Percentiles rank a stretch among this genome's conserved stretches.
phyloP scores from a whole-genome alignment of 2,888 invertebrate genomes.

The Yponomeuta sedellus region DNA sequence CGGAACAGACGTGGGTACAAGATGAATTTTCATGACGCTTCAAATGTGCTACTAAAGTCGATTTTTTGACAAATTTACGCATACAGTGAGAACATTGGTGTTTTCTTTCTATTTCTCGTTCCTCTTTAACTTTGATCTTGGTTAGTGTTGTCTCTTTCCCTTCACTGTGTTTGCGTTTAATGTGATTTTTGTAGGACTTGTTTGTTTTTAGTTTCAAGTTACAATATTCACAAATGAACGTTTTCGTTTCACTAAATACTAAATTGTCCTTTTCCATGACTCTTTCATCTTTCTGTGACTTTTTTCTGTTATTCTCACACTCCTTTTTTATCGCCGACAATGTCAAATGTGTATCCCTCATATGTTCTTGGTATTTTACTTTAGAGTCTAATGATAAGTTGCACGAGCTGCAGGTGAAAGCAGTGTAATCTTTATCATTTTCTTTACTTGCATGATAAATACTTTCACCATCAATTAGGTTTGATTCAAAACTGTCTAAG shows the following conservation, averaged over 20 bases:
- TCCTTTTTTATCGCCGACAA: conserved; percentile 18
- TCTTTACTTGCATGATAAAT: background rate
- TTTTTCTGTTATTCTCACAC: conserved; percentile 21
- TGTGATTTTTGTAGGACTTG: background rate
- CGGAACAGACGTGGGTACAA: conserved; percentile 43
- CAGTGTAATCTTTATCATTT: background rate
- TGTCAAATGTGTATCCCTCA: background rate
- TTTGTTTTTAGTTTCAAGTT: background rate
- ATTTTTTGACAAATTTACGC: conserved; percentile 50
- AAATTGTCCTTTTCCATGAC: background rate
- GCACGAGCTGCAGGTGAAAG: background rate
- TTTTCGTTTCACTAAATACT: background rate
- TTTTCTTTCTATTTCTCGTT: conserved; percentile 20
- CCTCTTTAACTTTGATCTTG: conserved; percentile 17
- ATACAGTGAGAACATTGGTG: conserved; percentile 53
- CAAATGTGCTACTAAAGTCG: conserved; percentile 46
- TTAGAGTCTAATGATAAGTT: background rate
- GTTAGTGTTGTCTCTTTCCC: background rate
- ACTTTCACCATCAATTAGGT: background rate
- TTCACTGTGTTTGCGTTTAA: background rate
- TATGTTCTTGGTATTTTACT: background rate
- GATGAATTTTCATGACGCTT: conserved; percentile 44
- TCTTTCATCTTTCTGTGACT: conserved; percentile 22
- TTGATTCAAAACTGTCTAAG: background rate
- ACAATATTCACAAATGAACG: background rate